phyloP scores from a whole-genome alignment of 1,140 invertebrate species.

The Trichomalopsis sarcophagae region DNA sequence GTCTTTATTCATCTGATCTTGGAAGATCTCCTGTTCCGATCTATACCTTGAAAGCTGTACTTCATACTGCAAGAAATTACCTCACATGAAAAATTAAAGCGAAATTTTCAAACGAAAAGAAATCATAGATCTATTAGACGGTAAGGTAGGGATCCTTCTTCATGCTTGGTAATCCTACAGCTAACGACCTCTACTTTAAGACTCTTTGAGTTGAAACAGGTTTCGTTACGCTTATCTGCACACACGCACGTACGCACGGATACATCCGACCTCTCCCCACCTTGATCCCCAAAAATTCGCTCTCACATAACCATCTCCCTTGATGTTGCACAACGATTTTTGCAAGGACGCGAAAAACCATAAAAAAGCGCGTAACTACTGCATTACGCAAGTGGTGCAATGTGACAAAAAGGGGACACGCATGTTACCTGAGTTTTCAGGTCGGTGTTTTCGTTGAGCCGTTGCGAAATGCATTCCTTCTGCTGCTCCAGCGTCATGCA shows the following conservation, averaged over 20 bases:
- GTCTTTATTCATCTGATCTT: constrained; percentile 73
- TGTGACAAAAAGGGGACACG: neutral
- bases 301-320: neutral
- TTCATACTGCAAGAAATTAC: constrained; percentile 62
- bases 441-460: constrained; percentile 68
- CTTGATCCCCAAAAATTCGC: neutral
- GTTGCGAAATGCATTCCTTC: constrained; percentile 72
- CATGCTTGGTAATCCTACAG: neutral
- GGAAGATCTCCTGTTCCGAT: constrained; percentile 68
- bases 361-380: neutral
- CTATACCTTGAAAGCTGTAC: constrained; percentile 68
- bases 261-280: neutral
- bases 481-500: constrained; percentile 76
- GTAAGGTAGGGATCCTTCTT: constrained; percentile 10
- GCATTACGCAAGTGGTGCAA: neutral
- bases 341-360: neutral
- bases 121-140: neutral
- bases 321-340: neutral
- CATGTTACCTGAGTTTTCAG: constrained; percentile 66
- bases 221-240: neutral
- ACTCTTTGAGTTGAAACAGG: too few relatives aligned
- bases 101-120: neutral
- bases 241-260: neutral
- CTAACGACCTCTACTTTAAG: constrained; percentile 11
- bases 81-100: too few relatives aligned